Evolutionary conservation across 92 coral and sea anemone genomes (phyloP).

Genomic region (Parazoanthus swiftii): DNA sequence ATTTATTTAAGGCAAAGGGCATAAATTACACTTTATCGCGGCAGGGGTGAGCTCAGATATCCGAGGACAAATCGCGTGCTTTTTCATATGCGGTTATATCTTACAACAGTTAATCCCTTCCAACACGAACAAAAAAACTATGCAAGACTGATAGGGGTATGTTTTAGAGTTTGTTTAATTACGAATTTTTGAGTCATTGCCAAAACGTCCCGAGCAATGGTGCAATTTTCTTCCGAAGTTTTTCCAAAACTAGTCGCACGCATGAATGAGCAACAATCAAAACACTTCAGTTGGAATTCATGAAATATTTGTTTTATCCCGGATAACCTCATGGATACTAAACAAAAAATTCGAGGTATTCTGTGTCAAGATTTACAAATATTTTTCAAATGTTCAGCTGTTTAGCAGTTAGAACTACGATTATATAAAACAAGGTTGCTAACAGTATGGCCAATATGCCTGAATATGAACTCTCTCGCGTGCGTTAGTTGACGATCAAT

Average conservation of each 20-base stretch:
- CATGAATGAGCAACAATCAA: neutral
- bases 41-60: neutral
- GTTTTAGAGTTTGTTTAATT: neutral
- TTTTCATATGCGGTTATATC: neutral
- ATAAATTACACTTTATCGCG: constrained; percentile 5
- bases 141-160: neutral
- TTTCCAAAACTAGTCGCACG: neutral
- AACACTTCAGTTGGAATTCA: neutral
- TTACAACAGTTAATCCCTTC: neutral
- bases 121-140: neutral
- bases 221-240: neutral
- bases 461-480: neutral
- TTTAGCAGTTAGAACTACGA: neutral
- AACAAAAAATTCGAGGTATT: constrained; percentile 10
- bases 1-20: constrained; percentile 15
- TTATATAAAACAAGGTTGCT: neutral
- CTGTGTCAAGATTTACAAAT: neutral
- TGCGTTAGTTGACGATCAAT: neutral
- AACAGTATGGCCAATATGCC: neutral
- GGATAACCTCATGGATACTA: neutral
- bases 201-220: neutral
- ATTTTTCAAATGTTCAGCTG: neutral
- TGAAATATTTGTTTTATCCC: constrained; percentile 2
- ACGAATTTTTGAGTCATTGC: neutral
- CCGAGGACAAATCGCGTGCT: constrained; percentile 9